phyloP scores from a whole-genome alignment of 53 echinoderm and acorn worm genomes.

The Hippasteria phrygiana region DNA sequence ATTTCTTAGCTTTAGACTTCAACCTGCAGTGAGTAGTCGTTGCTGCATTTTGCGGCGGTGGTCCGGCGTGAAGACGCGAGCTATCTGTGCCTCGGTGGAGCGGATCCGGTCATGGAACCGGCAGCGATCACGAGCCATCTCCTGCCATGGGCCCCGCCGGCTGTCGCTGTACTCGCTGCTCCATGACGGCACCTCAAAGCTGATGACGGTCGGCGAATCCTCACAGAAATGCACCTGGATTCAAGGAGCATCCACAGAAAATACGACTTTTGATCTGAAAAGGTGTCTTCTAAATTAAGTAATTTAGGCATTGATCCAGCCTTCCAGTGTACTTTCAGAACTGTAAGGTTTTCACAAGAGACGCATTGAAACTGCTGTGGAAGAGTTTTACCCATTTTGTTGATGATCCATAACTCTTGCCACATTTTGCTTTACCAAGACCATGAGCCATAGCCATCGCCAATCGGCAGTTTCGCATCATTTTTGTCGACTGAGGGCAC shows the following conservation, averaged over 20 bases:
- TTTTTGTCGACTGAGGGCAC: no score
- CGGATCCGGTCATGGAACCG: slow-evolving; percentile 73
- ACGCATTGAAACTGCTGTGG: no score
- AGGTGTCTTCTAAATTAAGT: no score
- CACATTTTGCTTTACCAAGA: no score
- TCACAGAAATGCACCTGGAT: slow-evolving; percentile 77
- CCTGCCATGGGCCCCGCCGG: slow-evolving; percentile 77
- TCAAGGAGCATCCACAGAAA: neutral
- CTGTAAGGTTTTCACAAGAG: no score
- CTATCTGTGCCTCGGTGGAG: slow-evolving; percentile 46
- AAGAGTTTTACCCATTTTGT: no score
- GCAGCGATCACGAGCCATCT: slow-evolving; percentile 77
- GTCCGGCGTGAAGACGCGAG: slow-evolving; percentile 59
- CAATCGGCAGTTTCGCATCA: no score
- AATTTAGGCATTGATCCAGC: no score
- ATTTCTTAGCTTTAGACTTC: no score
- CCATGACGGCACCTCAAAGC: slow-evolving; percentile 63
- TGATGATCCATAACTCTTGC: no score
- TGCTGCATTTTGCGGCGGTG: slow-evolving; percentile 70
- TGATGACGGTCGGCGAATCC: slow-evolving; percentile 52
- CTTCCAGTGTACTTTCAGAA: no score
- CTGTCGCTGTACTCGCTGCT: slow-evolving; percentile 62
- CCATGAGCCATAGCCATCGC: no score
- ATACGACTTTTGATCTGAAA: neutral
- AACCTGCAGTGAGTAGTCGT: slow-evolving; percentile 27